These are phyloP conservation scores for Steatornis caripensis DNA, from an alignment of 2,113 vertebrate species.

Conservation along the genomic window DNA sequence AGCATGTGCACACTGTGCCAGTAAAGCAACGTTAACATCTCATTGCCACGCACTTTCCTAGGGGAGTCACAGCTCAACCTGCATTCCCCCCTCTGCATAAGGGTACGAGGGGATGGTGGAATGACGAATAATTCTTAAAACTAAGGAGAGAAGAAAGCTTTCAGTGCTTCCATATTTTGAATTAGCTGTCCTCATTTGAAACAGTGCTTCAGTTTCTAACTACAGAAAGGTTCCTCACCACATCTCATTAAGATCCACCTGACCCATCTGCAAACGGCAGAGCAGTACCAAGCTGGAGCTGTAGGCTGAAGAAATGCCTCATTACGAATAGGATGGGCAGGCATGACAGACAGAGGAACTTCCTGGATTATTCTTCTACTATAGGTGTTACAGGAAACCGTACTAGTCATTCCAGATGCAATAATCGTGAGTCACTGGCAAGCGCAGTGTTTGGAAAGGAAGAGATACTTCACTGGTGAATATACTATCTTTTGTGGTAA, in stretches of 20 bases:
- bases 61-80: background rate
- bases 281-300: background rate
- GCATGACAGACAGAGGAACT: background rate
- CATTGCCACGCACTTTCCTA: background rate
- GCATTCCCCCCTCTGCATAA: background rate
- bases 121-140: background rate
- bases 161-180: background rate
- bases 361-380: background rate
- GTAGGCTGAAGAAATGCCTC: background rate
- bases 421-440: background rate
- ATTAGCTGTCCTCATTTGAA: background rate
- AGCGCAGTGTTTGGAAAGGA: background rate
- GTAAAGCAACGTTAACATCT: fast-evolving
- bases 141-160: background rate
- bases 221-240: background rate
- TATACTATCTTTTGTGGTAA: background rate
- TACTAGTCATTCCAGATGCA: constrained; percentile 16
- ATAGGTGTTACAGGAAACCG: background rate
- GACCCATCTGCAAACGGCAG: background rate
- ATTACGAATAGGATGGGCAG: background rate
- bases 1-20: fast-evolving
- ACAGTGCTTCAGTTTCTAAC: background rate
- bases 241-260: background rate
- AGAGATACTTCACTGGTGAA: background rate
- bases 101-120: fast-evolving